Evolutionary conservation across 2,113 vertebrate species (phyloP).

Genomic region (Scomber japonicus): DNA sequence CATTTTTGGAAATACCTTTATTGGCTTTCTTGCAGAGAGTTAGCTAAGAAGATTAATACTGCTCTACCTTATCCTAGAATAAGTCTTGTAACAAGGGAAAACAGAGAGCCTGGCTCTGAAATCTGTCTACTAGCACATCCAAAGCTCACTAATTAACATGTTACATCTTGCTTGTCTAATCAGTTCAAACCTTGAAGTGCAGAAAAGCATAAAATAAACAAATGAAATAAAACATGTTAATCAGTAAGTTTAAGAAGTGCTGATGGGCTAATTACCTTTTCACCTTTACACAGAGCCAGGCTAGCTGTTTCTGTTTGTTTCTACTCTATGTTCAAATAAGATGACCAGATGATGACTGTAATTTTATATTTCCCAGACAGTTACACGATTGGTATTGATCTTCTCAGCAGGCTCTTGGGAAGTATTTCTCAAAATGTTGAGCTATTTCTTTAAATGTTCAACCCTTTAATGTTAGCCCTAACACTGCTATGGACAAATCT

Average conservation of each 20-base stretch:
- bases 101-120: neutral
- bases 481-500: neutral
- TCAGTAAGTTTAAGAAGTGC: neutral
- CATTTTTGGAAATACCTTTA: neutral
- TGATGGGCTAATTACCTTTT: neutral
- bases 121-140: neutral
- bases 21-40: slow-evolving; percentile 11
- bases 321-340: neutral
- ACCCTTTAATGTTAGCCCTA: slow-evolving; percentile 2
- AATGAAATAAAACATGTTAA: too few relatives aligned
- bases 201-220: too few relatives aligned
- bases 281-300: neutral
- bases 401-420: neutral
- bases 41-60: neutral
- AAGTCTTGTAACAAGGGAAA: neutral
- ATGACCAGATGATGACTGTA: neutral
- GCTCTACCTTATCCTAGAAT: neutral
- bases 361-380: neutral
- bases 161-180: neutral
- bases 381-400: neutral
- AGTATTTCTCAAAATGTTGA: slow-evolving; percentile 14
- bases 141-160: neutral
- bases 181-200: neutral
- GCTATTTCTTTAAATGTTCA: slow-evolving; percentile 19
- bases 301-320: neutral